Evolutionary conservation across 2,888 invertebrate genomes (phyloP).

Genomic region (Hirtodrosophila cameraria): DNA sequence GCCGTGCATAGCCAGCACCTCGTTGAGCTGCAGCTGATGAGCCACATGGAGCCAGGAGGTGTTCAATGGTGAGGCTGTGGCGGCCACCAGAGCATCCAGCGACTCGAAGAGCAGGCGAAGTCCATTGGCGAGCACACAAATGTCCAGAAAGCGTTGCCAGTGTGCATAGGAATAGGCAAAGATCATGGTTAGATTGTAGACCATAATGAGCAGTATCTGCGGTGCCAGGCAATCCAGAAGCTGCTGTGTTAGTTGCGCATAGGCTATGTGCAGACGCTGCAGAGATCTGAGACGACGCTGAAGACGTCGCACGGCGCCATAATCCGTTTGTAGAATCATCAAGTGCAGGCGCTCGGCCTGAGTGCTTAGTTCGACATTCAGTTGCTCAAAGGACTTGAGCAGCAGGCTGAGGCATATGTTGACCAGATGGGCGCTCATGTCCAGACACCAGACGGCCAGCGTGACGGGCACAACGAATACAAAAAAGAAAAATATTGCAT

Average conservation of each 20-base stretch:
- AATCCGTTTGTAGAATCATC: slow-evolving; percentile 35
- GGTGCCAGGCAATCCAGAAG: slow-evolving; percentile 39
- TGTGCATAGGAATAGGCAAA: slow-evolving; percentile 42
- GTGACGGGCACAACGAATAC: slow-evolving; percentile 37
- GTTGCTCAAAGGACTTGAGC: slow-evolving; percentile 45
- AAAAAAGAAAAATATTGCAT: neutral
- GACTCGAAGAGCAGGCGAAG: slow-evolving; percentile 44
- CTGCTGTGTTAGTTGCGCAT: slow-evolving; percentile 37
- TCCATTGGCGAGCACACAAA: slow-evolving; percentile 34
- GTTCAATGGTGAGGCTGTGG: slow-evolving; percentile 21
- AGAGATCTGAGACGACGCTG: slow-evolving; percentile 21
- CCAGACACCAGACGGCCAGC: slow-evolving; percentile 50
- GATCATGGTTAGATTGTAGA: slow-evolving; percentile 48
- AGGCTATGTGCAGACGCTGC: slow-evolving; percentile 43
- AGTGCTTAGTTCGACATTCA: slow-evolving; percentile 30
- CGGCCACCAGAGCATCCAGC: slow-evolving; percentile 36
- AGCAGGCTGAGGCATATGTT: slow-evolving; percentile 39
- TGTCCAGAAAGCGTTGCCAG: slow-evolving; percentile 38
- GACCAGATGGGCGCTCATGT: slow-evolving; percentile 43
- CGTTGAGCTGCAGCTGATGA: slow-evolving; percentile 40
- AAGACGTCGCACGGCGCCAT: slow-evolving; percentile 15
- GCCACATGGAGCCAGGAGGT: slow-evolving; percentile 44
- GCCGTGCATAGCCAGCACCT: slow-evolving; percentile 43
- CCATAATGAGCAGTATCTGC: slow-evolving; percentile 46
- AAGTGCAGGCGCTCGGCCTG: slow-evolving; percentile 25